These are phyloP conservation scores for Calliphora vomitoria DNA, from an alignment of 2,888 invertebrate genomes.

Conservation along the genomic window DNA sequence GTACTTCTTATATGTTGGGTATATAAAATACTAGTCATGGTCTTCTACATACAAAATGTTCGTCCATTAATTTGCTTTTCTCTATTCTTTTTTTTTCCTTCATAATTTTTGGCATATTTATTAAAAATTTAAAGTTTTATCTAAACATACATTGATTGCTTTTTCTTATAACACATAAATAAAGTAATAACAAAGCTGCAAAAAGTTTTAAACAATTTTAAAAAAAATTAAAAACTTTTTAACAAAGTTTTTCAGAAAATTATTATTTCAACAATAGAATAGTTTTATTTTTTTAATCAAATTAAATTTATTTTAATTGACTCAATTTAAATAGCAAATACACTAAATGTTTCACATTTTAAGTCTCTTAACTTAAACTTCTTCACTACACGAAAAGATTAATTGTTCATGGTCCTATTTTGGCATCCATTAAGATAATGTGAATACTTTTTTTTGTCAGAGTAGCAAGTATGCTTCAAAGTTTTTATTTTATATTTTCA, in stretches of 20 bases:
- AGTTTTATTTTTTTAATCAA: slow-evolving; percentile 3
- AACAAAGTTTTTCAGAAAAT: neutral
- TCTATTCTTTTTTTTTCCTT: neutral
- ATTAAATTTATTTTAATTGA: neutral
- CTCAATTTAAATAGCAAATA: neutral
- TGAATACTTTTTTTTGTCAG: too few relatives aligned
- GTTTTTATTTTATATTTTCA: too few relatives aligned
- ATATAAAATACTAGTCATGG: slow-evolving; percentile 77
- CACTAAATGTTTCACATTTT: too few relatives aligned
- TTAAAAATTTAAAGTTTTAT: slow-evolving; percentile 68
- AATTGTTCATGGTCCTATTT: neutral
- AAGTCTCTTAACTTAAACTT: neutral
- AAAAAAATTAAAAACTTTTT: slow-evolving; percentile 14
- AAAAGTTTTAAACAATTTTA: slow-evolving; percentile 4
- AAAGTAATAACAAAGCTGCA: slow-evolving; percentile 8
- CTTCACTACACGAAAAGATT: neutral
- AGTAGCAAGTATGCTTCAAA: too few relatives aligned
- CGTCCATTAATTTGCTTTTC: slow-evolving; percentile 28
- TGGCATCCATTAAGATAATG: too few relatives aligned
- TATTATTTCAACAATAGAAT: neutral
- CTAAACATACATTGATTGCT: slow-evolving; percentile 75
- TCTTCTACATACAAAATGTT: slow-evolving; percentile 77
- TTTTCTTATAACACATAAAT: slow-evolving; percentile 33
- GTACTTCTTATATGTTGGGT: slow-evolving; percentile 60
- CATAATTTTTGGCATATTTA: slow-evolving; percentile 62